These are phyloP conservation scores for Drosophila macrothrix DNA, from an alignment of 2,888 invertebrate species.

Conservation along the genomic window DNA sequence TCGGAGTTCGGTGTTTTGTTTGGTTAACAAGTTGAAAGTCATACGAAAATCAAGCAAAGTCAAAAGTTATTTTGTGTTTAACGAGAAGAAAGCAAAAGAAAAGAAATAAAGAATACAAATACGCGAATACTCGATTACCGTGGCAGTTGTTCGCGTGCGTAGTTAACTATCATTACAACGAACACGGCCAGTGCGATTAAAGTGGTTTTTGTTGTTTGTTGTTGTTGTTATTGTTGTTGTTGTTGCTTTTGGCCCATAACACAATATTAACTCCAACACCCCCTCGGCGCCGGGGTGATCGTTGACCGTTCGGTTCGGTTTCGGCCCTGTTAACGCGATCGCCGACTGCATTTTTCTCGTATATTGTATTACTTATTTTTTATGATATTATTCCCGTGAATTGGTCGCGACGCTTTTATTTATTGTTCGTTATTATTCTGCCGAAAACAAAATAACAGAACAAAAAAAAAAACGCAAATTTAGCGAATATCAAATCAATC, in stretches of 20 bases:
- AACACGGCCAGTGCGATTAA: constrained; percentile 38
- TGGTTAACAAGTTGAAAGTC: constrained; percentile 20
- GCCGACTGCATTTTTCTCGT: constrained; percentile 31
- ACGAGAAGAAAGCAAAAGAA: constrained; percentile 21
- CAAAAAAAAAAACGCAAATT: constrained; percentile 35
- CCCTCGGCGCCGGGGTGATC: not conserved
- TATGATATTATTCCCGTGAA: constrained; percentile 56
- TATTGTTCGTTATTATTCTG: constrained; percentile 34
- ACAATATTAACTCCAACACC: not conserved
- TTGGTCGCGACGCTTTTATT: constrained; percentile 48
- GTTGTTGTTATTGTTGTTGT: constrained; percentile 14
- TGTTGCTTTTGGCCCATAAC: constrained; percentile 20
- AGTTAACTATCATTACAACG: constrained; percentile 39
- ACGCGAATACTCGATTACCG: constrained; percentile 30
- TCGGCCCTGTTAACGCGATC: constrained; percentile 60
- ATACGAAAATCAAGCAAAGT: constrained; percentile 35
- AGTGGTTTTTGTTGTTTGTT: constrained; percentile 31
- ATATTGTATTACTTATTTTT: constrained; percentile 50
- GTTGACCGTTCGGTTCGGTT: constrained; percentile 18
- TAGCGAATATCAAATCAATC: constrained; percentile 30
- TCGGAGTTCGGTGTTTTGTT: constrained; percentile 18
- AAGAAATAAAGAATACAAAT: constrained; percentile 15
- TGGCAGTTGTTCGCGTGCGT: constrained; percentile 40
- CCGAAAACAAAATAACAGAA: constrained; percentile 20
- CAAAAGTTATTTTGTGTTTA: constrained; percentile 30